Conservation (phyloP, 2,888 invertebrate genomes). For the Zaprionus lineosus region DNA sequence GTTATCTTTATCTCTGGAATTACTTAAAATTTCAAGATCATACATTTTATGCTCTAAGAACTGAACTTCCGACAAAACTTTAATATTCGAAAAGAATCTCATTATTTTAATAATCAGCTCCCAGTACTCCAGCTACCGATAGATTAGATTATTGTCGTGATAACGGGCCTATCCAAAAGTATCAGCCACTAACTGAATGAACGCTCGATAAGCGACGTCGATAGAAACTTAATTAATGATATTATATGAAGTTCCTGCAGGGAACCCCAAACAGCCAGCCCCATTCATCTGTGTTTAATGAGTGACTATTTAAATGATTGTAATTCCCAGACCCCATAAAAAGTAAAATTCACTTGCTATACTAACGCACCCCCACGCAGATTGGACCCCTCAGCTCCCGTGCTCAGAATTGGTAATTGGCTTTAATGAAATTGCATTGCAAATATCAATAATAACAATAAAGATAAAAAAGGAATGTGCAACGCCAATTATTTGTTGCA, state of each 20-base stretch:
- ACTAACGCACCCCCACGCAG: slow-evolving; percentile 49
- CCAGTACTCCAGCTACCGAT: slow-evolving; percentile 6
- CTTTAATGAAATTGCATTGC: slow-evolving; percentile 62
- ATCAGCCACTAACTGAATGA: slow-evolving; percentile 3
- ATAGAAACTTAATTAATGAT: slow-evolving; percentile 44
- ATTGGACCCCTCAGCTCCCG: background rate
- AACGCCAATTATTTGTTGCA: slow-evolving; percentile 23
- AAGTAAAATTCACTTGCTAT: too few species aligned
- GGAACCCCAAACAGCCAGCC: too few species aligned
- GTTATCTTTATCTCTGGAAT: too few species aligned
- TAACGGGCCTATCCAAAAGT: slow-evolving; percentile 40
- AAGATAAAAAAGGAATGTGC: slow-evolving; percentile 36
- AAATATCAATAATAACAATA: slow-evolving; percentile 61
- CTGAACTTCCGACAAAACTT: too few species aligned
- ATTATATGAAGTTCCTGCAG: slow-evolving; percentile 39
- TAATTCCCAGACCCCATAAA: slow-evolving; percentile 20
- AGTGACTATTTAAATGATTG: slow-evolving; percentile 21
- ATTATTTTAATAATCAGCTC: background rate
- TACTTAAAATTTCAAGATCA: too few species aligned
- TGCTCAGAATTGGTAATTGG: slow-evolving; percentile 17
- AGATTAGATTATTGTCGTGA: slow-evolving; percentile 12
- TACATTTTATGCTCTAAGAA: too few species aligned
- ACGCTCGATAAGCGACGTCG: slow-evolving; percentile 19
- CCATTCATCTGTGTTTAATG: background rate
- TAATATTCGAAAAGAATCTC: too few species aligned